Base-by-base conservation (phyloP, 35 echinoderm and acorn worm species). In the Heliocidaris tuberculata region DNA sequence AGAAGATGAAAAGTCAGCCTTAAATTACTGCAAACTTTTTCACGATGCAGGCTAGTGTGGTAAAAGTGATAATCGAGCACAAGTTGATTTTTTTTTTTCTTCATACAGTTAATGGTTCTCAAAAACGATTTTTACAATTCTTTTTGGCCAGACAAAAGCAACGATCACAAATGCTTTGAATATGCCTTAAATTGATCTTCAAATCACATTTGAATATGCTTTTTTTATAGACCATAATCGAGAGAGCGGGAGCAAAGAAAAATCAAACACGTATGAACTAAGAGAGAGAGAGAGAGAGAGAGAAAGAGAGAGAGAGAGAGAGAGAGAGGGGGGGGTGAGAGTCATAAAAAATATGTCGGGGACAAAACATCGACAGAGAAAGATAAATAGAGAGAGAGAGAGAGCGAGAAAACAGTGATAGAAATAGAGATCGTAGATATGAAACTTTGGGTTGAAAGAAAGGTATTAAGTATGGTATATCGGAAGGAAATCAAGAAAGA, bases 381-480 rank as follows among this genome's bases (percentile, higher is more conserved):
- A 86, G 85, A 86, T 24, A 86, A 7, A 86, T 9, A 86, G 85
- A 86, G 85, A 86, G 85, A 86, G 85, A 32, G 85, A 86, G 85
- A 86, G 85, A 86, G 85, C 7, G 85, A 86, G 85, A 86, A 52
- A 52, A 52, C 11, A 71, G 70, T 2, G 19, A 32, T 16, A 86
- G 85, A 86, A 86, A 86, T 86, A 32, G 19, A 86, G 85, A 86
- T 9, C 10, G 7, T 52, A 10, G 0, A 52, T 52, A 52, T 50
- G 9, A 6, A 50, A 6, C 49, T 50, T 50, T 50, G n/a, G n/a
- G n/a, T n/a, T n/a, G n/a, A n/a, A n/a, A n/a, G n/a, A n/a, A n/a
- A n/a, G n/a, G n/a, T 4, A 50, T 50, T 50, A 50, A 50, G 49
- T 50, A 50, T 50, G 49, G 4, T 4, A 50, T 6, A 50, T 6